A percentile compares a stretch with the other conserved stretches of the same genome.
Evolutionary conservation across 1,140 invertebrate genomes (phyloP).

Genomic region (Glomeris maerens): DNA sequence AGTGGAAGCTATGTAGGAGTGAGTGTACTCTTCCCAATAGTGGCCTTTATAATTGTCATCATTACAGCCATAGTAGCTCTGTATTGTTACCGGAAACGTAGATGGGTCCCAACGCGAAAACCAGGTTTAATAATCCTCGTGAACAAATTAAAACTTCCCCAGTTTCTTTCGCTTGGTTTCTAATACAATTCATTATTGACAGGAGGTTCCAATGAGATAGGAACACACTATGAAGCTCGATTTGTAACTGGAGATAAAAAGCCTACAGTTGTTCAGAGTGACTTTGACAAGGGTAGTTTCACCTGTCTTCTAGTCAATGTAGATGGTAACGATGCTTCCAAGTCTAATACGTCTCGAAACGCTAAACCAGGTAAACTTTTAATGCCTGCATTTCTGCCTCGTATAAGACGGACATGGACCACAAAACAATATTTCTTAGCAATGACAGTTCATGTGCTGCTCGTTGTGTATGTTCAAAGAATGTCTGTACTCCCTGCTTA

Average conservation of each 20-base stretch:
- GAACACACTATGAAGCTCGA: slow-evolving; percentile 7
- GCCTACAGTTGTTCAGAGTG: background rate
- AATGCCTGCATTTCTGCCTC: background rate
- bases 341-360: background rate
- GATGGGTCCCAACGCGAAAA: background rate
- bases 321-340: background rate
- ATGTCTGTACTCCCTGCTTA: too few species aligned
- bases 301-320: slow-evolving; percentile 3
- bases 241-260: background rate
- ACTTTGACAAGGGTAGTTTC: slow-evolving; percentile 6
- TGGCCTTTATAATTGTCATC: slow-evolving; percentile 75
- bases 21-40: slow-evolving; percentile 85
- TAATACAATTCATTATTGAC: too few species aligned
- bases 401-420: background rate
- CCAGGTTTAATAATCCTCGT: background rate
- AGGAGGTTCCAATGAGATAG: background rate
- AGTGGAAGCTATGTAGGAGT: slow-evolving; percentile 36
- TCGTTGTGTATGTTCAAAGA: too few species aligned
- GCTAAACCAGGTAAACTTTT: background rate
- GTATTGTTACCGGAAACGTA: slow-evolving; percentile 51
- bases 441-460: too few species aligned
- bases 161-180: background rate
- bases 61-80: slow-evolving; percentile 81
- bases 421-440: too few species aligned
- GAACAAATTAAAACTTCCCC: background rate